A percentile compares a stretch with the other conserved stretches of the same genome.
phyloP scores from a whole-genome alignment of 2,888 invertebrate genomes.

The Trileptium ribeirensis region DNA sequence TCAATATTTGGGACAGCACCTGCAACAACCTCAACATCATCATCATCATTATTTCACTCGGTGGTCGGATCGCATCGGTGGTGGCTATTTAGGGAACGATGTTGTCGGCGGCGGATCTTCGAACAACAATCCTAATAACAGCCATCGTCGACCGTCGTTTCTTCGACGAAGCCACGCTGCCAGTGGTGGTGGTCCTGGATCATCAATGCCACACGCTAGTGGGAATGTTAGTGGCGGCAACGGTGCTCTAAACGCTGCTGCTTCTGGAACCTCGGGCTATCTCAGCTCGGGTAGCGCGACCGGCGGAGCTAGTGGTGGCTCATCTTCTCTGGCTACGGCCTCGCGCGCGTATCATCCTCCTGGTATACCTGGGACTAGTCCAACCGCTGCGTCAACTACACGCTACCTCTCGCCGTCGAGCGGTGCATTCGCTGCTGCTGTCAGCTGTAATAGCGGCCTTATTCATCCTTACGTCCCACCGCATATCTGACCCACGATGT shows the following conservation, averaged over 20 bases:
- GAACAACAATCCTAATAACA: background rate
- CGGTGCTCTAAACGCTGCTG: no score
- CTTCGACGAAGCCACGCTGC: no score
- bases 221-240: background rate
- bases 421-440: background rate
- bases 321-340: background rate
- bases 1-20: background rate
- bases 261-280: background rate
- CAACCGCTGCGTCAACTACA: background rate
- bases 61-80: background rate
- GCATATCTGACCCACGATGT: background rate
- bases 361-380: background rate
- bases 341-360: background rate
- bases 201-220: background rate
- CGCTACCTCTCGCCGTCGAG: background rate
- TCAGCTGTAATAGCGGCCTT: background rate
- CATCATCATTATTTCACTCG: slow-evolving; percentile 6
- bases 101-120: no score
- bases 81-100: background rate
- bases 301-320: background rate
- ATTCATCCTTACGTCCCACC: background rate
- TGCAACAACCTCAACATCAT: background rate
- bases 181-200: background rate
- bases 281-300: background rate
- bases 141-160: background rate